Conservation (phyloP, 2,113 vertebrate genomes). For the Sisor rabdophorus region DNA sequence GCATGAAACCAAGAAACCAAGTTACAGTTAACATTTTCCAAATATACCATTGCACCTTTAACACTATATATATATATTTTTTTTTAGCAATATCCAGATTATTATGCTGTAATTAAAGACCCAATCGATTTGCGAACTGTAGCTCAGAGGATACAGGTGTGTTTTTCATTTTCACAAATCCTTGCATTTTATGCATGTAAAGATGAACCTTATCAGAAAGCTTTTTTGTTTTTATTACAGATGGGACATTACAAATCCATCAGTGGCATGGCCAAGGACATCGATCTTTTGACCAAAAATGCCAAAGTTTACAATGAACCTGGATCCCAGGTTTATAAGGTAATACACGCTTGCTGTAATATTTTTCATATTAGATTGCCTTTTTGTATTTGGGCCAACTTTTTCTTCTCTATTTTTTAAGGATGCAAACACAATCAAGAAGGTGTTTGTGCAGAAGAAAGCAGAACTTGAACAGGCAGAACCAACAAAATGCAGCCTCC, state of each 20-base stretch:
- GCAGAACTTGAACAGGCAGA: constrained; percentile 94
- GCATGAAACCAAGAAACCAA: too few species aligned
- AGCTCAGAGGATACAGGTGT: constrained; percentile 95
- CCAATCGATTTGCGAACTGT: constrained; percentile 95
- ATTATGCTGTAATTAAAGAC: constrained; percentile 98
- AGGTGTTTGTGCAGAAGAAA: constrained; percentile 92
- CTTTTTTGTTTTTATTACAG: constrained; percentile 58
- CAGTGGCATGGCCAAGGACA: constrained; percentile 92
- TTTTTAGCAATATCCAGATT: constrained; percentile 96
- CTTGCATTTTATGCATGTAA: neutral
- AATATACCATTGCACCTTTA: too few species aligned
- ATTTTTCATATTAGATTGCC: constrained; percentile 37
- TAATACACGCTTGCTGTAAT: constrained; percentile 49
- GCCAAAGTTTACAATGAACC: constrained; percentile 99
- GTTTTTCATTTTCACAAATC: neutral
- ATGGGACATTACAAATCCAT: constrained; percentile 92
- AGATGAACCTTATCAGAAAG: neutral
- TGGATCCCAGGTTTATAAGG: constrained; percentile 99
- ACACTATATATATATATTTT: too few species aligned
- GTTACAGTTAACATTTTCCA: too few species aligned
- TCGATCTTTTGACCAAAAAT: constrained; percentile 96
- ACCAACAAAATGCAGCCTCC: constrained; percentile 89
- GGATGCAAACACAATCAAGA: constrained; percentile 98
- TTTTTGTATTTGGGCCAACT: neutral
- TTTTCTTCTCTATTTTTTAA: constrained; percentile 57